A percentile compares a stretch with the other conserved stretches of the same genome.
Evolutionary conservation across 2,797 vertebrate genomes (phyloP).

Genomic region (Brotula barbata): DNA sequence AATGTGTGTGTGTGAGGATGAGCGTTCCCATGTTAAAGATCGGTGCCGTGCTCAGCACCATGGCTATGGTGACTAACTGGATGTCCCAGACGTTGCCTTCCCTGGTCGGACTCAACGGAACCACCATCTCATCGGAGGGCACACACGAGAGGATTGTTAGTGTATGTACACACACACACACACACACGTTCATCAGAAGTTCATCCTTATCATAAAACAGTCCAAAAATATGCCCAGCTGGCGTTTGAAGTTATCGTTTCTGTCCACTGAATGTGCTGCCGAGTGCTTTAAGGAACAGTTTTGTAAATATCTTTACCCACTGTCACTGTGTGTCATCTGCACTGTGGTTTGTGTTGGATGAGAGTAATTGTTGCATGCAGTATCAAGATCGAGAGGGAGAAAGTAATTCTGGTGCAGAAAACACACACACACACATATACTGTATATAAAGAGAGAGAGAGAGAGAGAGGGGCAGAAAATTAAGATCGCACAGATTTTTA

Average conservation of each 20-base stretch:
- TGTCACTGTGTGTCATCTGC: neutral
- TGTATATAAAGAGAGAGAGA: neutral
- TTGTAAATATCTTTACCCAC: slow-evolving; percentile 4
- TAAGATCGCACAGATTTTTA: neutral
- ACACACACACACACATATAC: slow-evolving; percentile 4
- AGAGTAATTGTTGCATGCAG: neutral
- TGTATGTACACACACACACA: slow-evolving; percentile 63
- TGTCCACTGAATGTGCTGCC: slow-evolving; percentile 5
- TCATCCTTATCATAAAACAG: neutral
- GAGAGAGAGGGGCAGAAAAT: neutral
- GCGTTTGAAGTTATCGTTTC: slow-evolving; percentile 2
- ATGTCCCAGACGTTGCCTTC: slow-evolving; percentile 82
- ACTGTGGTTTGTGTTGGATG: neutral
- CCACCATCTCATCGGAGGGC: slow-evolving; percentile 67
- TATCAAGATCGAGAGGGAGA: neutral
- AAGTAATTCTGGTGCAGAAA: slow-evolving; percentile 28
- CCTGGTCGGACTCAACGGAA: slow-evolving; percentile 78
- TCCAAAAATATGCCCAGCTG: neutral
- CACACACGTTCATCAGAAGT: slow-evolving; percentile 12
- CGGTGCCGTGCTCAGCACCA: slow-evolving; percentile 81
- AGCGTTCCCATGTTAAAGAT: slow-evolving; percentile 79
- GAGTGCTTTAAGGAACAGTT: slow-evolving; percentile 11
- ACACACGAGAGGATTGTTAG: slow-evolving; percentile 78
- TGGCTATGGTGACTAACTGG: slow-evolving; percentile 83
- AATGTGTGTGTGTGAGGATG: slow-evolving; percentile 66